These are phyloP conservation scores for Oryzias melastigma DNA, from an alignment of 2,113 vertebrate genomes.

Conservation along the genomic window DNA sequence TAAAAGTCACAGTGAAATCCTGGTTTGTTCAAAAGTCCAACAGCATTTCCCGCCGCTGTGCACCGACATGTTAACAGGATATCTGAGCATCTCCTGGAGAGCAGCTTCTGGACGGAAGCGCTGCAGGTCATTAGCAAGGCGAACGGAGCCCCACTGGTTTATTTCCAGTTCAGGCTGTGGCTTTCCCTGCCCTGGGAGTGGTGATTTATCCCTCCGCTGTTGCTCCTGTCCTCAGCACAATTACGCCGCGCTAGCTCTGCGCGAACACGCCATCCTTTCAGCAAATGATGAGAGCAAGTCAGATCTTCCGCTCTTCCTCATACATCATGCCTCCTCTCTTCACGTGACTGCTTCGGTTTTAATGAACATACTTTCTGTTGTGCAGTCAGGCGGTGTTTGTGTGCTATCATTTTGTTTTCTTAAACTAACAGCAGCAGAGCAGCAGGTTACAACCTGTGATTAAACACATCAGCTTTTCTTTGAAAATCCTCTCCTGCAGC, in stretches of 20 bases:
- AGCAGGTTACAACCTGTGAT: slow-evolving; percentile 41
- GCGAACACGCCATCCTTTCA: slow-evolving; percentile 53
- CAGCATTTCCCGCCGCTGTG: too few species aligned
- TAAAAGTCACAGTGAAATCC: background rate
- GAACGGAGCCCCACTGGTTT: slow-evolving; percentile 60
- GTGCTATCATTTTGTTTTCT: background rate
- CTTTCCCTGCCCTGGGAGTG: slow-evolving; percentile 39
- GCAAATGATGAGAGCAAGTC: slow-evolving; percentile 61
- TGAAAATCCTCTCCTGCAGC: slow-evolving; percentile 47
- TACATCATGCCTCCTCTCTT: slow-evolving; percentile 11
- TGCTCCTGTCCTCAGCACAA: slow-evolving; percentile 65
- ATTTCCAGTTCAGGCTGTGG: slow-evolving; percentile 59
- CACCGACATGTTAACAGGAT: slow-evolving; percentile 1
- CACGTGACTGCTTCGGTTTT: slow-evolving; percentile 29
- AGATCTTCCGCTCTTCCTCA: slow-evolving; percentile 13
- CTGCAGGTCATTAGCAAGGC: slow-evolving; percentile 54
- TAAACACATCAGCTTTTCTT: slow-evolving; percentile 44
- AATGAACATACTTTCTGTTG: slow-evolving; percentile 17
- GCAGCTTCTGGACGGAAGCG: slow-evolving; percentile 38
- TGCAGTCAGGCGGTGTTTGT: background rate
- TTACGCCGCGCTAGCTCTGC: slow-evolving; percentile 31
- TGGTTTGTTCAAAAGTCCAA: too few species aligned
- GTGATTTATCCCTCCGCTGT: slow-evolving; percentile 67
- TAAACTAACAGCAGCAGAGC: slow-evolving; percentile 6
- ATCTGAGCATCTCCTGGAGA: slow-evolving; percentile 17